Base-by-base conservation (phyloP, 30 jellyfish, hydroid and myxozoan species). In the Aurelia coerulea region DNA sequence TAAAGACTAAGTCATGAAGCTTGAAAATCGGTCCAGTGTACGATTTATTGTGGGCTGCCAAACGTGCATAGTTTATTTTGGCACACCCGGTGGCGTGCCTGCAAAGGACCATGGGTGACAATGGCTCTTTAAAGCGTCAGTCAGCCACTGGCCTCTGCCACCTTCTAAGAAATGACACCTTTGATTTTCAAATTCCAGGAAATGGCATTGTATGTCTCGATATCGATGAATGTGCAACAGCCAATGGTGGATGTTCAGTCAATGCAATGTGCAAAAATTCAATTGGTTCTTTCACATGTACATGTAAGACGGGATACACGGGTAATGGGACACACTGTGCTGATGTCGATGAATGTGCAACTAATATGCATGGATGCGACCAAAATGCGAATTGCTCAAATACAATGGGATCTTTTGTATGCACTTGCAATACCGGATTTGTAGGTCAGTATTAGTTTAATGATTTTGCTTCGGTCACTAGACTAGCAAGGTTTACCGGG, bases 311-410 rank as follows among this genome's bases (percentile, higher is more conserved):
- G 11, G 91, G 91, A 12, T 82, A 51, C 66, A 31, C 78, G 14
- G 91, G 91, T 67, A 79, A 79, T 79, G 90, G 90, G 56, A 79
- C 90, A 18, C 3, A 66, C 9, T 79, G 90, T 51, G 32, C 59
- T 34, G 80, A 79, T 33, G 63, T 79, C 34, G 50, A 79, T 35
- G 90, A 79, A 42, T 79, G 90, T 64, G 18, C 41, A 31, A 4
- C 56, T 1, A 31, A 59, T 33, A 58, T 33, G 13, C 23, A 34
- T 58, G 59, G 46, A 0, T 77, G 88, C 39, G 29, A 64, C 65
- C 73, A 19, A 32, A 23, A 58, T 77, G 88, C 88, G 29, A 35
- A 33, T 33, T 77, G 88, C 37, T 31, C 78, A 32, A 59, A 77
- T 33, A 1, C 88, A 8, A 42, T 62, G 15, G 90, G 90, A 35